Evolutionary conservation across 1,140 invertebrate genomes (phyloP).

Genomic region (Drosophila sproati): DNA sequence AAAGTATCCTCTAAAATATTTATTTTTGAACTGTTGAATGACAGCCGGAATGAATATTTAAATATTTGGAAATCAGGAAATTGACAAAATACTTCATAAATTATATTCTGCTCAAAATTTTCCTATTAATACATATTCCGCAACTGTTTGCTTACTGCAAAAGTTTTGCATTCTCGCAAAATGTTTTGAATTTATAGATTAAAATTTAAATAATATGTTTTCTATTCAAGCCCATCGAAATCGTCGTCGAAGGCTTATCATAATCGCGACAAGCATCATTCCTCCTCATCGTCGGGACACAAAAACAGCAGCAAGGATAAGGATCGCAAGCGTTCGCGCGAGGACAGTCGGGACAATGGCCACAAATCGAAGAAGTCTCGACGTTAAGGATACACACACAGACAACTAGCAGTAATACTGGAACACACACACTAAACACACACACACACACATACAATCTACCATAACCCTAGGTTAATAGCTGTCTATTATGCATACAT

Average conservation of each 20-base stretch:
- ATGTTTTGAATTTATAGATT: not conserved
- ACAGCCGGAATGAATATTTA: no score
- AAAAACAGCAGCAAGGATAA: constrained; percentile 76
- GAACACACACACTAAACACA: constrained; percentile 16
- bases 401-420: constrained; percentile 13
- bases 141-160: constrained; percentile 30
- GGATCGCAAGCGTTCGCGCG: constrained; percentile 88
- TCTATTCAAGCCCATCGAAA: constrained; percentile 69
- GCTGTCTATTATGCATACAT: constrained; percentile 19
- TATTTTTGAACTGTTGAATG: no score
- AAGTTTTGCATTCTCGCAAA: not conserved
- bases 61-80: no score
- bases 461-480: constrained; percentile 36
- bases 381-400: constrained; percentile 61
- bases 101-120: constrained; percentile 39
- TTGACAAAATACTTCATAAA: constrained; percentile 43
- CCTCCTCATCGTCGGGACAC: constrained; percentile 76
- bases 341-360: constrained; percentile 89
- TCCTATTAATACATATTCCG: not conserved
- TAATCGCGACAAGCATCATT: constrained; percentile 83
- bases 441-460: constrained; percentile 21
- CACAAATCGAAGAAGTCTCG: constrained; percentile 89
- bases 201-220: not conserved
- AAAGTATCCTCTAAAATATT: no score
- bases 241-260: constrained; percentile 81